Base-by-base conservation (phyloP, 2,113 vertebrate genomes). In the Pipa parva region DNA sequence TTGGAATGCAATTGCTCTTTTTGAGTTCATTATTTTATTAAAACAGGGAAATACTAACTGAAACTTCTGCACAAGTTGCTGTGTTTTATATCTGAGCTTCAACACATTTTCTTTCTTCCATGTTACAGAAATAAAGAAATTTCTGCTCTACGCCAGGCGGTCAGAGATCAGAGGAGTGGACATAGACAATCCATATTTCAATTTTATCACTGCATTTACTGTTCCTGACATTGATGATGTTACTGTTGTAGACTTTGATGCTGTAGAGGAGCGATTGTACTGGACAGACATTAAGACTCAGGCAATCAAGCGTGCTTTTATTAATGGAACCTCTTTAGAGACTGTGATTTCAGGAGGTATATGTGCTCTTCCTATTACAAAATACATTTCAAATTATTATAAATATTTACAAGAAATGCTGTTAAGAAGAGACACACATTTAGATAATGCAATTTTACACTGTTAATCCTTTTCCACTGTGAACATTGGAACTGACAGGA, bases 221-320 rank as follows among this genome's bases (percentile, higher is more conserved):
- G 92, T 97, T 33, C 95, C 97, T 9, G 95, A 98, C 77, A 97
- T 97, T n/a, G 95, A 98, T 71, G 93, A 99, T 67, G 97, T 99
- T 46, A 95, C 94, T 0, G 92, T 96, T 27, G 92, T 99, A 77
- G 97, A 99, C 79, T 99, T 95, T 1, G 95, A 98, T 69, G 89
- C 93, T 1, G 74, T 79, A 54, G 94, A 99, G 64, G 95, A 98
- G 58, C 88, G 95, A 60, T 87, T 99, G 52, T 99, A 99, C 75
- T 99, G 97, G 97, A 92, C 95, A 7, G 97, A 99, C 63, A 87
- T 98, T 76, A 98, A 98, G 78, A 96, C 93, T 7, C 97, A 98
- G 75, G 95, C 95, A 48, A 95, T 99, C 74, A 98, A 97, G 72
- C 85, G 97, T 7, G 92, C 92, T 54, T 98, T 98, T 74, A 92